Conservation (phyloP, 2,113 vertebrate genomes). For the Oncorhynchus keta region DNA sequence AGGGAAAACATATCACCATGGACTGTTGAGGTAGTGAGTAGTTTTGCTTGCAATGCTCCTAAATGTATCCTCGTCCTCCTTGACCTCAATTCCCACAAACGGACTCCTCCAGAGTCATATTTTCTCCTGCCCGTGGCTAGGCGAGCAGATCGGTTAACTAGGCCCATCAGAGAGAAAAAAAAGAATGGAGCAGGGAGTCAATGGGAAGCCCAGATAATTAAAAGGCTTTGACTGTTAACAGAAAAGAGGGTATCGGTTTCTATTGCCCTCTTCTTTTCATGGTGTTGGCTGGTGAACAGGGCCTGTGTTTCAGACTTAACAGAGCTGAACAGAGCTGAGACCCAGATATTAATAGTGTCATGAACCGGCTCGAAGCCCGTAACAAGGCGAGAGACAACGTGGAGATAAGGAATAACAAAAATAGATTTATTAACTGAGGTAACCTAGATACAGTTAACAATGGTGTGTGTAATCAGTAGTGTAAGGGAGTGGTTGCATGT, state of each 20-base stretch:
- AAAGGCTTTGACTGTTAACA: constrained; percentile 79
- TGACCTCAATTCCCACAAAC: constrained; percentile 55
- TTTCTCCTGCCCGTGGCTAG: constrained; percentile 40
- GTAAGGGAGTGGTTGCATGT: no score
- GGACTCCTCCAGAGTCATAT: constrained; percentile 57
- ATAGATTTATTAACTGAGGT: no score
- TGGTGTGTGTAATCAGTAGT: no score
- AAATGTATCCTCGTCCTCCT: constrained; percentile 29
- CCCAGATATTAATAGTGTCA: constrained; percentile 70
- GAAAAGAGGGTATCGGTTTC: constrained; percentile 75
- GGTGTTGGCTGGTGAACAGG: constrained; percentile 66
- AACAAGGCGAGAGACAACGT: no score
- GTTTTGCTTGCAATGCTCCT: no score
- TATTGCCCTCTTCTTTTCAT: constrained; percentile 73
- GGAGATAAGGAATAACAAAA: no score
- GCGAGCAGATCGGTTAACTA: constrained; percentile 55
- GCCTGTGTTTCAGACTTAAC: constrained; percentile 67
- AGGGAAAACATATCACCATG: neutral
- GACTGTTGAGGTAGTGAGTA: neutral
- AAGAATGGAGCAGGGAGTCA: constrained; percentile 64
- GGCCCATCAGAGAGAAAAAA: constrained; percentile 60
- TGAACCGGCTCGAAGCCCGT: no score
- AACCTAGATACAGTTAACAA: no score
- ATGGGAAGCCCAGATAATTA: constrained; percentile 80
- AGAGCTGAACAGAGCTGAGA: constrained; percentile 67